Evolutionary conservation across 2,113 vertebrate genomes (phyloP), one percentile per base, ranked within the genome.

Genomic region (Chinchilla lanigera): DNA sequence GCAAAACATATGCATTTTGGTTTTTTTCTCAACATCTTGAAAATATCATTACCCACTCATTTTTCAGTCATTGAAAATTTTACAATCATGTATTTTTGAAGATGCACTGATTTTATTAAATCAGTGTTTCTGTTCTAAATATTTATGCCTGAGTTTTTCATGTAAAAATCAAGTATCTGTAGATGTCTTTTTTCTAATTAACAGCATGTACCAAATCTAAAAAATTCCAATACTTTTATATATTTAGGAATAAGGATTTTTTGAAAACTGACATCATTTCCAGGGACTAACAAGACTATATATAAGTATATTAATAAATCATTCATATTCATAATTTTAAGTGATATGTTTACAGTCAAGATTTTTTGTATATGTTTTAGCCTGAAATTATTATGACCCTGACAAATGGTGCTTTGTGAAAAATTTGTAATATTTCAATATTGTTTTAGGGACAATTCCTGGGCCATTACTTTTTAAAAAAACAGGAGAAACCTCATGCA

Each of bases 401-500:
- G 26, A 65, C 17, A 1, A 96, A 50, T 33, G 63, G 22, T 93
- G 30, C 92, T 90, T 92, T 30, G 90, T 78, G 10, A 30, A 90
- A 35, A 90, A 93, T 78, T 95, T 60, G 85, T 14, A 89, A 75
- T 77, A 41, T 75, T 8, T 89, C 8, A 38, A 13, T 96, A 94
- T 93, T 90, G 7, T 96, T 56, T 61, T 30, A 97, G 97, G 87
- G 8, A 67, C 30, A 7, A 69, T 98, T 47, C 98, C 98, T 92
- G 96, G 92, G 85, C 95, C 90, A 69, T 6, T 88, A 7, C 0
- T 67, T 86, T 94, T 97, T 96, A 89, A 35, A 95, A 5, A 1
- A 4, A 0, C 14, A 67, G 11, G 7, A 94, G 77, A 77, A 38
- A 10, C 0, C 52, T 90, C 81, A 67, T 98, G 98, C 65, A 61